These are phyloP conservation scores for Macquaria australasica DNA, from an alignment of 2,113 vertebrate genomes.

Conservation along the genomic window DNA sequence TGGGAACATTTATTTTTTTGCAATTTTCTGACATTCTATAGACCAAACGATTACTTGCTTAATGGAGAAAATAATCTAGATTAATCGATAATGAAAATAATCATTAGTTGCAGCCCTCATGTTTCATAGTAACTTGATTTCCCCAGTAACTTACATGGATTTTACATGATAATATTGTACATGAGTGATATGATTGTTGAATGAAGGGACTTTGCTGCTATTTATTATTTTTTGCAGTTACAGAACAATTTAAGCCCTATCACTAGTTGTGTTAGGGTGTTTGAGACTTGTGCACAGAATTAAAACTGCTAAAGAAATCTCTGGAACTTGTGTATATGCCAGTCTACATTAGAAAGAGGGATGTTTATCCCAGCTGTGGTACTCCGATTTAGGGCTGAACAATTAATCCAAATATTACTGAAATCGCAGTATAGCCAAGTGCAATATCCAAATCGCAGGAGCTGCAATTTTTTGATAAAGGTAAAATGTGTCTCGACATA, in stretches of 20 bases:
- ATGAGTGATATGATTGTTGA: neutral
- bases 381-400: neutral
- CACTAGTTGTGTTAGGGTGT: neutral
- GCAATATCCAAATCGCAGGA: too few species aligned
- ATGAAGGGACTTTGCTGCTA: neutral
- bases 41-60: neutral
- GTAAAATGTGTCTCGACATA: too few species aligned
- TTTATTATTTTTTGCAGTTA: neutral
- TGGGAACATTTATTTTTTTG: too few species aligned
- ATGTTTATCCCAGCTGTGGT: slow-evolving; percentile 9
- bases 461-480: too few species aligned
- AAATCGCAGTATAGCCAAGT: too few species aligned
- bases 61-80: neutral
- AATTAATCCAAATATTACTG: too few species aligned
- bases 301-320: neutral
- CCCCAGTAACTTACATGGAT: neutral
- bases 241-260: neutral
- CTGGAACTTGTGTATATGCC: neutral
- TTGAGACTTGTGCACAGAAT: neutral
- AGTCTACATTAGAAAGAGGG: neutral
- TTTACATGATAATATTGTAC: neutral
- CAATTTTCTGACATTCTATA: neutral
- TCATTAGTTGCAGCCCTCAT: neutral
- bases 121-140: neutral
- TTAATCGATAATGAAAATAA: neutral